These are phyloP conservation scores for Halcyon leucocephala DNA, from an alignment of 2,797 vertebrate species.

Conservation along the genomic window DNA sequence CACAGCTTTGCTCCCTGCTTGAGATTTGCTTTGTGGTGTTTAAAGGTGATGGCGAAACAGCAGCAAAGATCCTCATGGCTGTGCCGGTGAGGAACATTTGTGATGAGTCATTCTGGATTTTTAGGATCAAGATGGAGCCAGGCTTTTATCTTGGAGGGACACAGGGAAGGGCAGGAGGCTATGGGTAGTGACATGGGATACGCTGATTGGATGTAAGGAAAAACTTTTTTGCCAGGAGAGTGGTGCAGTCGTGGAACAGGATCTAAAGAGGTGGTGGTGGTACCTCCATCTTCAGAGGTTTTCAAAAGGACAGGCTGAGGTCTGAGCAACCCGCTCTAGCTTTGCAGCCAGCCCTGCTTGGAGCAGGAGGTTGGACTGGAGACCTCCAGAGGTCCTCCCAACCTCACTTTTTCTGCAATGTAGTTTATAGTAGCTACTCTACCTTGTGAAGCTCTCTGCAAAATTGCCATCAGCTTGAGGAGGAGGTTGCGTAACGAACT, in stretches of 20 bases:
- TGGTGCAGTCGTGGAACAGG: neutral
- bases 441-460: neutral
- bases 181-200: neutral
- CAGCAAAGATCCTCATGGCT: neutral
- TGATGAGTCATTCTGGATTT: neutral
- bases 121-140: neutral
- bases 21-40: neutral
- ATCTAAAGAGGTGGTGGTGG: neutral
- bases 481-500: neutral
- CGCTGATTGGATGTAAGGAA: neutral
- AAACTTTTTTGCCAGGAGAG: neutral
- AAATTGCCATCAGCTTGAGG: neutral
- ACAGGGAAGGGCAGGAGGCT: neutral
- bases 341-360: neutral
- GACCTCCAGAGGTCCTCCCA: constrained; percentile 32
- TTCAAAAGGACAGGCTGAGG: neutral
- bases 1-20: neutral
- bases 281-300: neutral
- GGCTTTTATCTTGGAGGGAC: accelerated
- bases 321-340: neutral
- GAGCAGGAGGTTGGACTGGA: neutral
- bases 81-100: accelerated
- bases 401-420: neutral
- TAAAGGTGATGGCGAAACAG: neutral
- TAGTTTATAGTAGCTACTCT: neutral